Percentiles rank a stretch among this genome's conserved stretches.
These are phyloP conservation scores for Leptinotarsa rubiginosa DNA, from an alignment of 2,888 invertebrate species.

Conservation along the genomic window DNA sequence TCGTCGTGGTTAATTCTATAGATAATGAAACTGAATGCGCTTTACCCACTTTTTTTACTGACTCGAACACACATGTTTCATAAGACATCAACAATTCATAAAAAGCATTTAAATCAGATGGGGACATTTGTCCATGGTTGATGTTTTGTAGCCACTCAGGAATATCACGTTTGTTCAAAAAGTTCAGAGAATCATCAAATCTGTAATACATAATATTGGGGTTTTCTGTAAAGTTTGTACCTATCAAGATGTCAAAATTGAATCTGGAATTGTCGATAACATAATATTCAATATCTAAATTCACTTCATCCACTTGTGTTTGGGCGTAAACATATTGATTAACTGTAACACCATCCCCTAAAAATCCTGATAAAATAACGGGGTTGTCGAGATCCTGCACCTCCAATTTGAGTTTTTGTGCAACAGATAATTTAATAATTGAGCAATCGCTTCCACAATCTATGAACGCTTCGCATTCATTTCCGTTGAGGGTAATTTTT, in stretches of 20 bases:
- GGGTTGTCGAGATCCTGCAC: neutral
- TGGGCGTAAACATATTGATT: neutral
- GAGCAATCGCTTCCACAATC: slow-evolving; percentile 20
- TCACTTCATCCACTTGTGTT: neutral
- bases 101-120: neutral
- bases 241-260: neutral
- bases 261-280: neutral
- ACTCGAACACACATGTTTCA: neutral
- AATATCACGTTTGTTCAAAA: no score
- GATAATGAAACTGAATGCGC: no score
- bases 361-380: neutral
- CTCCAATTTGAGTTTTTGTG: neutral
- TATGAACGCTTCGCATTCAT: slow-evolving; percentile 11
- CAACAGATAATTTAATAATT: neutral
- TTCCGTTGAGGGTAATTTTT: neutral
- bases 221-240: neutral
- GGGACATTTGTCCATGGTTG: no score
- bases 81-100: neutral
- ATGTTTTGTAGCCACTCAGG: no score
- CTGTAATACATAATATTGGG: neutral
- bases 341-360: neutral
- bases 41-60: no score
- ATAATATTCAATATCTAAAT: neutral
- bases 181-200: neutral
- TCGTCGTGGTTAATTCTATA: no score